phyloP scores from a whole-genome alignment of 92 coral and sea anemone genomes.

The Umimayanthus chanpuru region DNA sequence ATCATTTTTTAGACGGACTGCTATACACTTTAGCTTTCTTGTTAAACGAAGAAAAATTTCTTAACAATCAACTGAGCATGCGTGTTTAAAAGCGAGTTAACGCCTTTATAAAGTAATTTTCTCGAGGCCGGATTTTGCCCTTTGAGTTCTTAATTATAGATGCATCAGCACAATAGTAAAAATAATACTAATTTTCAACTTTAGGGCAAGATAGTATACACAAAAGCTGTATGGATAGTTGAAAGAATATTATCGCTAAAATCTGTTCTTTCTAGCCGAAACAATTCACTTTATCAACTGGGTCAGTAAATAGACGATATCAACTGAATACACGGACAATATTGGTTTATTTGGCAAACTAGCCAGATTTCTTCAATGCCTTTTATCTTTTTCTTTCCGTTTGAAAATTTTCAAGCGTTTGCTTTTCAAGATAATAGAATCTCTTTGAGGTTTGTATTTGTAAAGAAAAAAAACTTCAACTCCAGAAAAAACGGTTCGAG shows the following conservation, averaged over 20 bases:
- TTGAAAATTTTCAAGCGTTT: slow-evolving; percentile 13
- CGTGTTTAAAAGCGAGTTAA: slow-evolving; percentile 16
- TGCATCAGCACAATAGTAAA: slow-evolving; percentile 2
- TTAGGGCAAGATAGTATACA: slow-evolving; percentile 31
- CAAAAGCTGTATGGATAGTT: slow-evolving; percentile 25
- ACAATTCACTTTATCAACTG: slow-evolving; percentile 38
- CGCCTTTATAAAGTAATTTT: slow-evolving; percentile 30
- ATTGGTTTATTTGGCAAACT: slow-evolving; percentile 46
- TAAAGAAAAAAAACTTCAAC: slow-evolving; percentile 1
- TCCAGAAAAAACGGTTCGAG: neutral
- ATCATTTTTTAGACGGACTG: neutral
- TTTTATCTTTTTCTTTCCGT: slow-evolving; percentile 29
- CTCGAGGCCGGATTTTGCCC: slow-evolving; percentile 12
- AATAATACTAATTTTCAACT: slow-evolving; percentile 27
- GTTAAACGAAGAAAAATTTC: neutral
- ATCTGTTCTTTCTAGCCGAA: slow-evolving; percentile 25
- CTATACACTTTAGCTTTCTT: neutral
- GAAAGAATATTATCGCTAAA: slow-evolving; percentile 22
- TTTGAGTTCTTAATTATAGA: slow-evolving; percentile 22
- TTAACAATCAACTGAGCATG: slow-evolving; percentile 29
- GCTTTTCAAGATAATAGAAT: slow-evolving; percentile 33
- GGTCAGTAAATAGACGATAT: slow-evolving; percentile 40
- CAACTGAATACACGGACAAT: slow-evolving; percentile 35
- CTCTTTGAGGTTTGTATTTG: neutral
- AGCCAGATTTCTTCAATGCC: slow-evolving; percentile 26